Conservation (phyloP, 1,140 invertebrate genomes). For the Diabrotica virgifera region DNA sequence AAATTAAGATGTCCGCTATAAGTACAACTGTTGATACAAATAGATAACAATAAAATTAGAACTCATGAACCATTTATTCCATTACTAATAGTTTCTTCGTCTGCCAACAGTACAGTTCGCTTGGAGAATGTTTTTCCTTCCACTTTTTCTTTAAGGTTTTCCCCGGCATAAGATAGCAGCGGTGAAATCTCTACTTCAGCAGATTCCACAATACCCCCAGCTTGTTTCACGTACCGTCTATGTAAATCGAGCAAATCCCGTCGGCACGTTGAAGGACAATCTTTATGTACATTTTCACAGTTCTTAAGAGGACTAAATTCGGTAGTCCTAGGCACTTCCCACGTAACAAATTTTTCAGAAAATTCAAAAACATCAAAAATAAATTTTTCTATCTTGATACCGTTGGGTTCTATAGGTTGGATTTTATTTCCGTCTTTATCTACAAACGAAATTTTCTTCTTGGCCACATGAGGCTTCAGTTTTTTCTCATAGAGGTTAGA, state of each 20-base stretch:
- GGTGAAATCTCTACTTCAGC: slow-evolving; percentile 89
- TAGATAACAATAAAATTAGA: not conserved
- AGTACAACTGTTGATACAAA: no score
- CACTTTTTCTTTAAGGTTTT: slow-evolving; percentile 59
- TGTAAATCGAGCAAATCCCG: slow-evolving; percentile 83
- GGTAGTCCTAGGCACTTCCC: slow-evolving; percentile 87
- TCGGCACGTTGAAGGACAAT: slow-evolving; percentile 86
- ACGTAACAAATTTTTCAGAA: slow-evolving; percentile 84
- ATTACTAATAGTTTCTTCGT: slow-evolving; percentile 24
- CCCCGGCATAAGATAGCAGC: slow-evolving; percentile 85
- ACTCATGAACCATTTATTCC: not conserved
- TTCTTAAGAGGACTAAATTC: slow-evolving; percentile 99
- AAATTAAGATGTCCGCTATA: no score
- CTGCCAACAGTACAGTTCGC: slow-evolving; percentile 13
- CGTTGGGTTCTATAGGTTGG: slow-evolving; percentile 83
- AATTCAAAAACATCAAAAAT: slow-evolving; percentile 98
- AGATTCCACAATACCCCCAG: slow-evolving; percentile 73
- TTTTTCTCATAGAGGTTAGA: slow-evolving; percentile 57
- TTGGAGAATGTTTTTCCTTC: slow-evolving; percentile 23
- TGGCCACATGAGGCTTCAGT: slow-evolving; percentile 89
- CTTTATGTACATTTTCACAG: slow-evolving; percentile 77
- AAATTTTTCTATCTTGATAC: slow-evolving; percentile 99
- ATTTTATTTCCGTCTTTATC: slow-evolving; percentile 68
- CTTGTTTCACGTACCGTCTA: slow-evolving; percentile 74
- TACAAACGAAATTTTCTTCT: slow-evolving; percentile 93